Evolutionary conservation across 2,113 vertebrate genomes (phyloP).

Genomic region (Apeltes quadracus): DNA sequence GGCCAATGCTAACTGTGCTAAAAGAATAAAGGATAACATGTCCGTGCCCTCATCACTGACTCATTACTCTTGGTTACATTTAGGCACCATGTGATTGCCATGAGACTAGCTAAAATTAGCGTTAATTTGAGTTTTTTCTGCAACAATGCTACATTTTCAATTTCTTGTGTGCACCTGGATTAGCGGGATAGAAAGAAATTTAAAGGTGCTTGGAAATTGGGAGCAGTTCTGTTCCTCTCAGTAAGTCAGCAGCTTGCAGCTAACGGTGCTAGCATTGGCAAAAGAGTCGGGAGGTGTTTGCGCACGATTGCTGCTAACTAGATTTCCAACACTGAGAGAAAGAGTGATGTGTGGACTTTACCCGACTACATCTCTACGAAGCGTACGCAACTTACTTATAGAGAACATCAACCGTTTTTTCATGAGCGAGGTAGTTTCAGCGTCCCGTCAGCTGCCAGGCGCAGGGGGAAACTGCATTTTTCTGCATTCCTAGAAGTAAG

Average conservation of each 20-base stretch:
- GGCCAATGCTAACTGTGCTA: neutral
- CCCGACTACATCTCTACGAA: neutral
- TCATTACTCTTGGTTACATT: too few relatives aligned
- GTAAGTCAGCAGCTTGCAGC: too few relatives aligned
- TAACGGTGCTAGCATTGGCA: neutral
- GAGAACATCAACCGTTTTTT: neutral
- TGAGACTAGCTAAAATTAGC: neutral
- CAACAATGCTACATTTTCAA: neutral
- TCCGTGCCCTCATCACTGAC: neutral
- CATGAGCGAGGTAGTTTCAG: slow-evolving; percentile 13
- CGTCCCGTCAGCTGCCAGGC: slow-evolving; percentile 15
- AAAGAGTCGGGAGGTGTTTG: neutral
- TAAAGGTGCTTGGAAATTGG: neutral
- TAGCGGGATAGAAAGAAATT: neutral
- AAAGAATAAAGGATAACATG: neutral
- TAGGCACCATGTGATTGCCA: neutral
- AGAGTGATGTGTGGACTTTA: neutral
- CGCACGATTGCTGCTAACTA: too few relatives aligned
- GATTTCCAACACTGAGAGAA: too few relatives aligned
- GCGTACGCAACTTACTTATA: too few relatives aligned
- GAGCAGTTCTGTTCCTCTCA: too few relatives aligned
- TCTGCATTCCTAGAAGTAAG: too few relatives aligned
- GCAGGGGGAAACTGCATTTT: neutral
- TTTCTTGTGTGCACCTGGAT: neutral
- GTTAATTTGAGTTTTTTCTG: neutral